Conservation (phyloP, 2,113 vertebrate genomes). For the Etheostoma cragini region DNA sequence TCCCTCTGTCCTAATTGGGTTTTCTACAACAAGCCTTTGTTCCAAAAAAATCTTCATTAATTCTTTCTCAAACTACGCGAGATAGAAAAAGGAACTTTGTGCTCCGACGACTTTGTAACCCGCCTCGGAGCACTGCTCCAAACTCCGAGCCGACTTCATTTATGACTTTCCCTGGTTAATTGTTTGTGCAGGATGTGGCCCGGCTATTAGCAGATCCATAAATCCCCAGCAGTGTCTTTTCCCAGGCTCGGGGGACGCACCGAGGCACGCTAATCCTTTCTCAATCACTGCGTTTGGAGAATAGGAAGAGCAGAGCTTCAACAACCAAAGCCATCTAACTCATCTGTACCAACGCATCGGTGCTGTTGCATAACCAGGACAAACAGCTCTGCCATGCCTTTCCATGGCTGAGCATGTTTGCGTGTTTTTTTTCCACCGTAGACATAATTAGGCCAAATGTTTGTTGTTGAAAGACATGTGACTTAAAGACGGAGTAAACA, state of each 20-base stretch:
- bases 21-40: constrained; percentile 42
- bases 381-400: not conserved
- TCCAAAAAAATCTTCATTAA: constrained; percentile 51
- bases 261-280: constrained; percentile 47
- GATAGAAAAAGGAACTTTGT: not conserved
- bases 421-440: constrained; percentile 25
- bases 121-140: constrained; percentile 10
- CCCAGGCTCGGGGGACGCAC: constrained; percentile 4
- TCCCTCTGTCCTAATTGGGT: constrained; percentile 22
- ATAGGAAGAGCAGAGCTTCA: constrained; percentile 15
- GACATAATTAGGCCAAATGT: constrained; percentile 22
- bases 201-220: constrained; percentile 42
- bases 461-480: constrained; percentile 17
- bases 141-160: constrained; percentile 8
- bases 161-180: constrained; percentile 26
- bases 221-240: constrained; percentile 45
- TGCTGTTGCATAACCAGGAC: constrained; percentile 8
- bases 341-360: not conserved
- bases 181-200: constrained; percentile 51
- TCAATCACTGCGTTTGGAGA: constrained; percentile 31
- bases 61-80: constrained; percentile 32
- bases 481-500: not conserved
- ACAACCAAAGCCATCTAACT: constrained; percentile 38
- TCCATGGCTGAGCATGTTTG: constrained; percentile 8
- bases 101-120: constrained; percentile 14